Conservation (phyloP, 2,113 vertebrate species). For the Meriones unguiculatus region DNA sequence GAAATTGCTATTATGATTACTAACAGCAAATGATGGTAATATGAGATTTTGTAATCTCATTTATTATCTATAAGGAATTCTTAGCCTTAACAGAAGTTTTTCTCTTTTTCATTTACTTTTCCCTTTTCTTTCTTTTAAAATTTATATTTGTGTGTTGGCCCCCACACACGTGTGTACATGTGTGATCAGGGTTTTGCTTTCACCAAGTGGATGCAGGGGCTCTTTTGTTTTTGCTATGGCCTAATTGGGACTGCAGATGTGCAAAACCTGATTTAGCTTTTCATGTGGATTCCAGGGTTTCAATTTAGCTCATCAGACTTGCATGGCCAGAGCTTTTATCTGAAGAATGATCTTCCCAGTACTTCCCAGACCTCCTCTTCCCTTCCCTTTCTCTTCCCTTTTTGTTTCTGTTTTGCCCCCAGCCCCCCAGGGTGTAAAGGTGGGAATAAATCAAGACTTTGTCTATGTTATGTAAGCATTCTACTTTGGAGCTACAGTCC, state of each 20-base stretch:
- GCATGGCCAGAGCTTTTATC: background rate
- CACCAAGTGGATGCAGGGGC: background rate
- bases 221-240: background rate
- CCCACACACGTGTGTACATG: no score
- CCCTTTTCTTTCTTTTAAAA: background rate
- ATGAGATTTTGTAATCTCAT: constrained; percentile 90
- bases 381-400: no score
- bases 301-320: background rate
- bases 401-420: background rate
- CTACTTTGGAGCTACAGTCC: background rate
- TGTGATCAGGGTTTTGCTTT: background rate
- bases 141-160: background rate
- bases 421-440: no score
- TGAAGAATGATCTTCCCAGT: background rate
- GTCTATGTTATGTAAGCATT: no score
- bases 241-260: background rate
- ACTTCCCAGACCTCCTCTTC: background rate
- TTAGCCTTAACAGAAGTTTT: background rate
- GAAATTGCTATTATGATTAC: constrained; percentile 89
- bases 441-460: background rate
- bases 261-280: background rate
- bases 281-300: background rate
- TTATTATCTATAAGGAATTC: constrained; percentile 91
- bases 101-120: background rate
- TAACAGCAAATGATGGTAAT: constrained; percentile 88